Conservation (phyloP, 2,888 invertebrate genomes). For the Erebia epiphron region DNA sequence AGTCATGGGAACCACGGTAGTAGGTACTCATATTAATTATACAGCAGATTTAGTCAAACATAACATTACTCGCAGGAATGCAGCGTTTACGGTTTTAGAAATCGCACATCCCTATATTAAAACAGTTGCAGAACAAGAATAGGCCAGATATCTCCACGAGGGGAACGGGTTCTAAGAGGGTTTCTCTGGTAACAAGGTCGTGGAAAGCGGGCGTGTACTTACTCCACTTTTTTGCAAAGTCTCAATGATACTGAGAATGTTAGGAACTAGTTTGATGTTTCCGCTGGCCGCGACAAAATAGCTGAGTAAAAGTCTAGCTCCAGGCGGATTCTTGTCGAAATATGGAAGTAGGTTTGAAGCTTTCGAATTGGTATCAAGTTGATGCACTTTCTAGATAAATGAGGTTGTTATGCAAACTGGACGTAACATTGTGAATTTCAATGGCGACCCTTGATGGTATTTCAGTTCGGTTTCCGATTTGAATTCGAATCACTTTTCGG, state of each 20-base stretch:
- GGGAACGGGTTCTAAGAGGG: conserved; percentile 31
- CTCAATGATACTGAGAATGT: conserved; percentile 63
- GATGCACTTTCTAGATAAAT: conserved; percentile 79
- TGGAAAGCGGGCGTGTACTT: conserved; percentile 73
- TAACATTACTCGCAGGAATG: conserved; percentile 24
- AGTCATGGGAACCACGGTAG: conserved; percentile 29
- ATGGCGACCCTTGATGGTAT: conserved; percentile 60
- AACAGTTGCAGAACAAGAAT: conserved; percentile 18
- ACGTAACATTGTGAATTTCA: conserved; percentile 76
- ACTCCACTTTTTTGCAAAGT: conserved; percentile 69
- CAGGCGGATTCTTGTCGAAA: conserved; percentile 71
- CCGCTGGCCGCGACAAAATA: conserved; percentile 63
- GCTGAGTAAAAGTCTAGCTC: conserved; percentile 73
- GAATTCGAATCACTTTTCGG: conserved; percentile 65
- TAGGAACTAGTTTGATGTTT: conserved; percentile 66
- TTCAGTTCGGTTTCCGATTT: conserved; percentile 48
- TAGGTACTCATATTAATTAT: conserved; percentile 41
- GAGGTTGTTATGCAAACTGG: conserved; percentile 74
- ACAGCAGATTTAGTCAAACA: conserved; percentile 18
- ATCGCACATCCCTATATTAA: conserved; percentile 30
- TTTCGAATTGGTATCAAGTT: conserved; percentile 71
- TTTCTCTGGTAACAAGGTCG: conserved; percentile 76
- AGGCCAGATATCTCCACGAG: conserved; percentile 14
- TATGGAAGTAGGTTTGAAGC: conserved; percentile 73
- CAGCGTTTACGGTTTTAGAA: conserved; percentile 25